Base-by-base conservation (phyloP, 2,888 invertebrate species). In the Sericinus montela region DNA sequence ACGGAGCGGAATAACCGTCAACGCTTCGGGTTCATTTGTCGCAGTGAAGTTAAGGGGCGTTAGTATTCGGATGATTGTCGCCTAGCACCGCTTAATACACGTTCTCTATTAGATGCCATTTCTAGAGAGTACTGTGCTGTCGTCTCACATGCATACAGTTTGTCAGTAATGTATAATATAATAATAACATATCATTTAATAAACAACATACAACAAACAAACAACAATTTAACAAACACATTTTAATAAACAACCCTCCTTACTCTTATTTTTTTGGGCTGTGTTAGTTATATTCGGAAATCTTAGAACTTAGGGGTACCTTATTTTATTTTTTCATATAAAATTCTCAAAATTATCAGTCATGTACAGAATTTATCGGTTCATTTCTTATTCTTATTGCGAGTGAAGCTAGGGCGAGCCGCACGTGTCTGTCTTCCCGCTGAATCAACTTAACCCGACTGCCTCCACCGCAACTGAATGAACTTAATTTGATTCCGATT, bases 401-500 rank as follows among this genome's bases (percentile, higher is more conserved):
- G 68, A 60, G 65, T 69, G 60, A 62, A 58, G 57, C 54, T 53
- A 53, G 57, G 63, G 59, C 56, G 58, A 51, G 59, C 59, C 70
- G 75, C 75, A 72, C 77, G 74, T 75, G 73, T 69, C 70, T 65
- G 67, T 67, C 68, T 69, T 72, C 64, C 69, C 72, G 85, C 85
- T 85, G 86, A 86, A 75, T 86, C 85, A 78, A 79, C 82, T 75
- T 66, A 71, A 71, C 76, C 73, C 78, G 66, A 63, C 67, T 67
- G 74, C 67, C 75, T 67, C 69, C 58, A 62, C 81, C 82, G 78
- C 84, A 82, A 79, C 81, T 75, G 77, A 84, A 83, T 80, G 75
- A 80, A 81, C 80, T 85, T 83, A 84, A 86, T 87, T 86, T 76
- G 80, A 85, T 85, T 83, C 74, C 83, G 72, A 84, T 85, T 85